Evolutionary conservation across 2,113 vertebrate species (phyloP).

Genomic region (Rallus limicola): DNA sequence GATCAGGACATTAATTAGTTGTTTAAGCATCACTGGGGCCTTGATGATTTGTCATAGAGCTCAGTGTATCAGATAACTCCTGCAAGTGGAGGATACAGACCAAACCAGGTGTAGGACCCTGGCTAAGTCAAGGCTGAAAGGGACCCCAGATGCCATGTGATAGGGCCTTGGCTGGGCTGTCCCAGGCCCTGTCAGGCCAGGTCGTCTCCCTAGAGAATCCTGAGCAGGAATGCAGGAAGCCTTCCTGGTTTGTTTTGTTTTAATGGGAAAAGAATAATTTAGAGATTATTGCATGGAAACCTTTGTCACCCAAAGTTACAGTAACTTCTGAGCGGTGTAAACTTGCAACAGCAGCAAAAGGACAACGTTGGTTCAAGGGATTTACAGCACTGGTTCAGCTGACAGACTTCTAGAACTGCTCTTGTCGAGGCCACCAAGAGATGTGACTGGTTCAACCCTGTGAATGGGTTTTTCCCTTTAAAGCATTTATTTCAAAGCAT

Average conservation of each 20-base stretch:
- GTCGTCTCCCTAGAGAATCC: not conserved
- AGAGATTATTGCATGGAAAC: not conserved
- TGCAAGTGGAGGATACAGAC: not conserved
- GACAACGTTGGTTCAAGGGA: not conserved
- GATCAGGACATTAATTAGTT: not conserved
- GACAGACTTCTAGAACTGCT: not conserved
- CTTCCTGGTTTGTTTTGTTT: not conserved
- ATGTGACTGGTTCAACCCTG: not conserved
- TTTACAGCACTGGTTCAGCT: not conserved
- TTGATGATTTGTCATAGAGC: not conserved
- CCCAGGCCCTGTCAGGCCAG: not conserved
- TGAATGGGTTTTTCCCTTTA: not conserved
- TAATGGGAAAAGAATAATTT: not conserved
- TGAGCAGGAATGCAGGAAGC: not conserved
- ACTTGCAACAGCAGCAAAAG: not conserved
- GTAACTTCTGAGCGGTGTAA: not conserved
- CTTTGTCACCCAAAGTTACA: not conserved
- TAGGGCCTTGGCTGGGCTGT: not conserved
- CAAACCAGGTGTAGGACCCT: not conserved
- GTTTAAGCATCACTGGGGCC: not conserved
- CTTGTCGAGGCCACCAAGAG: not conserved
- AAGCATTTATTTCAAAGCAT: not conserved
- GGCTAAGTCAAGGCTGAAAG: not conserved
- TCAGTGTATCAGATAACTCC: not conserved
- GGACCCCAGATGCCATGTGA: rapidly evolving